Evolutionary conservation across 2,113 vertebrate species (phyloP), one percentile per base, ranked within the genome.

Genomic region (Apodemus speciosus): DNA sequence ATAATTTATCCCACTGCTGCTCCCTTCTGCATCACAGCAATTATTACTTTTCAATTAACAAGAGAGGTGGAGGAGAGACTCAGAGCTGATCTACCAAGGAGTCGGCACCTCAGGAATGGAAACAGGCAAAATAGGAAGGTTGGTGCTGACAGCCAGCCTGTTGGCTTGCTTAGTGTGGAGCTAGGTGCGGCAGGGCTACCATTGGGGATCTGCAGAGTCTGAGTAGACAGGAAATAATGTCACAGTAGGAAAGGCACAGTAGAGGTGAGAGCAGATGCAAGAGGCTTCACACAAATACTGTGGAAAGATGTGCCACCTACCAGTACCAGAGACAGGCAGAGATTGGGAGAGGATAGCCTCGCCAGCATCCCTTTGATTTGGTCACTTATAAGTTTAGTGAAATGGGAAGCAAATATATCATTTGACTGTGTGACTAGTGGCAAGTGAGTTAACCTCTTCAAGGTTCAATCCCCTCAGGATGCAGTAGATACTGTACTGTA

Each of bases 211-310:
- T 35, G 2, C 1, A 3, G 21, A 81, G 13, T 0, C 0, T 15
- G 25, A 1, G 16, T 5, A 6, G 49, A 11, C 9, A 38, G n/a
- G n/a, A 18, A 72, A 53, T 25, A 23, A 87, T 5, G 14, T 88
- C 38, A 35, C 0, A 32, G 9, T 15, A 58, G 40, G 15, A 68
- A 7, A 13, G 1, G 11, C 14, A 10, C 2, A 18, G 3, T 5
- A 4, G 14, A 73, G 4, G 7, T n/a, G 1, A 27, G 0, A 10
- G 8, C 25, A 0, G 8, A 2, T 14, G 3, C 20, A 4, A 46
- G 3, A 23, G 32, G 32, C 49, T 18, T 4, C 43, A 38, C 40
- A 23, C 0, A 3, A 0, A 14, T 38, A 9, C 8, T 30, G 2
- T 3, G 25, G 32, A 56, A n/a, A 13, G 9, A 9, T 16, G 6